Conservation (phyloP, 2,113 vertebrate species). For the Epinephelus moara region DNA sequence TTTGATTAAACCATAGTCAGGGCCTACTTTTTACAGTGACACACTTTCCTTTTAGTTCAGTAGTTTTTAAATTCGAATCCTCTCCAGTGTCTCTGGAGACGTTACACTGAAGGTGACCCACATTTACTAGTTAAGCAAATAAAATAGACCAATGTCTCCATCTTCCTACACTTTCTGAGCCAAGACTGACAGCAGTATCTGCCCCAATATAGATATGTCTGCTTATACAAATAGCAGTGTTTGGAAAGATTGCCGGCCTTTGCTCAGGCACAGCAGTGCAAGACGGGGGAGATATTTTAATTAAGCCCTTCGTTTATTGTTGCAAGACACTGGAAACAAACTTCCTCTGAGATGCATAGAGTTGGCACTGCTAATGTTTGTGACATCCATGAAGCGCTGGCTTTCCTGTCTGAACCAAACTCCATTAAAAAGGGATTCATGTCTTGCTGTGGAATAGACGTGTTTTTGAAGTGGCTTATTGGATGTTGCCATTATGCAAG, state of each 20-base stretch:
- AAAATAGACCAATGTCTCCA: slow-evolving; percentile 46
- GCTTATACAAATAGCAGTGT: slow-evolving; percentile 70
- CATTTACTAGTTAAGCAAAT: slow-evolving; percentile 56
- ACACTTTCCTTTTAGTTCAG: slow-evolving; percentile 35
- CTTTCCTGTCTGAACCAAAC: background rate
- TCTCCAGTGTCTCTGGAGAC: slow-evolving; percentile 30
- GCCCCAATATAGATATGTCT: slow-evolving; percentile 60
- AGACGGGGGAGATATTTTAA: slow-evolving; percentile 66
- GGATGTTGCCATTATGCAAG: background rate
- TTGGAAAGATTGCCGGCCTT: slow-evolving; percentile 61
- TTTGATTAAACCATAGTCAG: slow-evolving; percentile 34
- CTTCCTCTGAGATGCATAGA: slow-evolving; percentile 36
- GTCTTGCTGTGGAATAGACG: background rate
- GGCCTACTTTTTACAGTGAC: slow-evolving; percentile 28
- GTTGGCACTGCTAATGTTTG: slow-evolving; percentile 39
- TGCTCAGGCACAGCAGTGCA: slow-evolving; percentile 32
- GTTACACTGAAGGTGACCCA: slow-evolving; percentile 46
- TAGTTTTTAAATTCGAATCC: slow-evolving; percentile 24
- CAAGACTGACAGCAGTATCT: slow-evolving; percentile 52
- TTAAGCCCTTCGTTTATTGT: slow-evolving; percentile 77
- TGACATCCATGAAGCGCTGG: slow-evolving; percentile 21
- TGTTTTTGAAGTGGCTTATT: background rate
- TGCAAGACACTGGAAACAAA: slow-evolving; percentile 74
- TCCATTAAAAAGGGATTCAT: background rate
- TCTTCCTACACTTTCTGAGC: slow-evolving; percentile 37